Evolutionary conservation across 1,140 invertebrate species (phyloP).

Genomic region (Cherax destructor): DNA sequence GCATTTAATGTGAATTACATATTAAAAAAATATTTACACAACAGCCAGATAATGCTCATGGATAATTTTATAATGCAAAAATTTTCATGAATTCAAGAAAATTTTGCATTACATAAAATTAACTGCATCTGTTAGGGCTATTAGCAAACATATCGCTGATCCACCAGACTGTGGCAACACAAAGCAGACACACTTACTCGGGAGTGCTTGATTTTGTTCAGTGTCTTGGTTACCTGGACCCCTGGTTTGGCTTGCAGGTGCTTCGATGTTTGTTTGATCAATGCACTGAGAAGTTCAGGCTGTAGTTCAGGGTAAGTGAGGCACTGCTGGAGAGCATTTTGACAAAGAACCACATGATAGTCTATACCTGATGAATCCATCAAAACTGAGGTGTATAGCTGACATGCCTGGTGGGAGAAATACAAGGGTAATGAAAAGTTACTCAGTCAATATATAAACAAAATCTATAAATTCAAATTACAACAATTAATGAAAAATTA

Average conservation of each 20-base stretch:
- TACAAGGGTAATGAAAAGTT: not conserved
- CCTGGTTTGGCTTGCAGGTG: slow-evolving; percentile 88
- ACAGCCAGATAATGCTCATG: not conserved
- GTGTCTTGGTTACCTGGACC: slow-evolving; percentile 89
- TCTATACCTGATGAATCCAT: slow-evolving; percentile 96
- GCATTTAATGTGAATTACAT: not conserved
- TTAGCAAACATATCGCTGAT: slow-evolving; percentile 21
- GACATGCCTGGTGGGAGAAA: slow-evolving; percentile 84
- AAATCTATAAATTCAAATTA: no score
- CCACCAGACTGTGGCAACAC: slow-evolving; percentile 60
- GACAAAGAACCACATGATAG: slow-evolving; percentile 95
- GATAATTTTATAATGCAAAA: not conserved
- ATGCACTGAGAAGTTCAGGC: slow-evolving; percentile 91
- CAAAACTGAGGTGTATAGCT: slow-evolving; percentile 94
- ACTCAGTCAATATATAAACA: no score
- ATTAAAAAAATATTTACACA: not conserved
- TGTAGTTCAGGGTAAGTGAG: slow-evolving; percentile 92
- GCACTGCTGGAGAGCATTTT: slow-evolving; percentile 94
- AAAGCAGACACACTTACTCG: slow-evolving; percentile 77
- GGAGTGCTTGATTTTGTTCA: slow-evolving; percentile 77
- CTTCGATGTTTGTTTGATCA: slow-evolving; percentile 94
- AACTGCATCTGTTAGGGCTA: not conserved
- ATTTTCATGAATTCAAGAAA: not conserved
- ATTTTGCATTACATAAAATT: not conserved
- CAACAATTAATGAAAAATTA: no score